Base-by-base conservation (phyloP, 2,113 vertebrate species). In the Lagopus muta region DNA sequence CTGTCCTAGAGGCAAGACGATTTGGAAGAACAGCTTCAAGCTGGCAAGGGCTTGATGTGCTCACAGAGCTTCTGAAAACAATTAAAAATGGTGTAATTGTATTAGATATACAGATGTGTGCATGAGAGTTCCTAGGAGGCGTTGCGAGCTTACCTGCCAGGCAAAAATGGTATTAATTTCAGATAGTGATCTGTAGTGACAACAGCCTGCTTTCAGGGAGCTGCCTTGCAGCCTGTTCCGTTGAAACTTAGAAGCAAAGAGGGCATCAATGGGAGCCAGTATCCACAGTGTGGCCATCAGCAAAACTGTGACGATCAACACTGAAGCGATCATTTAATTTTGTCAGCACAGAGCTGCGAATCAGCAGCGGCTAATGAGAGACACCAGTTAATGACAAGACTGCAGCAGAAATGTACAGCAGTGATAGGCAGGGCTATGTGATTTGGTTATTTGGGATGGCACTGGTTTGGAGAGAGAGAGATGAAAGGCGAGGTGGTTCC, bases 291-390 rank as follows among this genome's bases (percentile, higher is more conserved):
- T 36, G n/a, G 1, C 58, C 66, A 24, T 82, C 84, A 91, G 78
- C 84, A 92, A 80, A 90, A 82, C 66, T 65, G 18, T 25, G 40
- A 62, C 21, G 57, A 78, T 74, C 73, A 64, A 43, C 79, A 64
- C 12, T 4, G 2, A 43, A 38, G 47, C 0, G 10, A 71, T 86
- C 7, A 8, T 76, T 86, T 88, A 71, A 91, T 88, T 93, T 86
- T 88, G 55, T 83, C 73, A 86, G 64, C 65, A 86, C 43, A 77
- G 81, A 86, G 52, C 32, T 24, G 9, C 57, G 76, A 71, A 77
- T 90, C 80, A 81, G 61, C 65, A 92, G 73, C 58, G 42, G 43
- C 54, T 93, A 94, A 93, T 34, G 57, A 80, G 76, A 89, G 82
- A 38, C 34, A 54, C 21, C 36, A 47, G 67, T 60, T 80, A 91